Percentiles rank a stretch among this genome's conserved stretches.
These are phyloP conservation scores for Eupithecia vulgata DNA, from an alignment of 2,888 invertebrate genomes.

Conservation along the genomic window DNA sequence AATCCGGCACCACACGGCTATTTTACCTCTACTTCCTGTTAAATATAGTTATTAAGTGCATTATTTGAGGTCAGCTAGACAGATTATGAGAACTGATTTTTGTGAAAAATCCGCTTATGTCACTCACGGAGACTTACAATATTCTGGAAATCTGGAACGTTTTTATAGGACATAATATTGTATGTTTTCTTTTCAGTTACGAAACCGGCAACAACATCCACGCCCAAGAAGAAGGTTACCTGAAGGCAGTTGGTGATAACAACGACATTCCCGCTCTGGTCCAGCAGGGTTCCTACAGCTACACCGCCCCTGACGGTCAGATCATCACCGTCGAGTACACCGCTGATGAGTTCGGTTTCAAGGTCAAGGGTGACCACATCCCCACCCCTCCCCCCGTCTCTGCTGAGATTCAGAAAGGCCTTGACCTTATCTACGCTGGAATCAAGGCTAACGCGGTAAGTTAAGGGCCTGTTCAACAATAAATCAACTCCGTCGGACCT, in stretches of 20 bases:
- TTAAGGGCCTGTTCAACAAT: too few species aligned
- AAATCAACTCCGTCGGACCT: too few species aligned
- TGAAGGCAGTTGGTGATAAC: constrained; percentile 87
- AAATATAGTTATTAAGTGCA: not conserved
- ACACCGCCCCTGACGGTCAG: constrained; percentile 91
- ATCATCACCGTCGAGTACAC: constrained; percentile 90
- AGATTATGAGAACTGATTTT: too few species aligned
- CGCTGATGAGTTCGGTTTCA: constrained; percentile 93
- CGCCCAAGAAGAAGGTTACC: constrained; percentile 90
- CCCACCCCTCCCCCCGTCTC: constrained; percentile 93
- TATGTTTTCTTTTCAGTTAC: constrained; percentile 80
- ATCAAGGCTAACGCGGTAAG: constrained; percentile 85
- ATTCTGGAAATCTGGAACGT: not conserved
- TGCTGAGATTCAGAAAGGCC: constrained; percentile 92
- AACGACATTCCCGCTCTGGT: constrained; percentile 86
- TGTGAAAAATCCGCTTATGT: not conserved
- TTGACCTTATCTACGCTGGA: constrained; percentile 93
- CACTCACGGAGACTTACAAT: too few species aligned
- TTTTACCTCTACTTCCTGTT: not conserved
- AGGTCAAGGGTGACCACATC: constrained; percentile 91
- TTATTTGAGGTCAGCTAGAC: not conserved
- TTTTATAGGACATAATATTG: not conserved
- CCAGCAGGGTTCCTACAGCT: constrained; percentile 90
- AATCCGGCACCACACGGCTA: too few species aligned
- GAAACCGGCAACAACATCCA: constrained; percentile 93